phyloP scores from a whole-genome alignment of 2,888 invertebrate genomes.

The Drosophila helvetica region DNA sequence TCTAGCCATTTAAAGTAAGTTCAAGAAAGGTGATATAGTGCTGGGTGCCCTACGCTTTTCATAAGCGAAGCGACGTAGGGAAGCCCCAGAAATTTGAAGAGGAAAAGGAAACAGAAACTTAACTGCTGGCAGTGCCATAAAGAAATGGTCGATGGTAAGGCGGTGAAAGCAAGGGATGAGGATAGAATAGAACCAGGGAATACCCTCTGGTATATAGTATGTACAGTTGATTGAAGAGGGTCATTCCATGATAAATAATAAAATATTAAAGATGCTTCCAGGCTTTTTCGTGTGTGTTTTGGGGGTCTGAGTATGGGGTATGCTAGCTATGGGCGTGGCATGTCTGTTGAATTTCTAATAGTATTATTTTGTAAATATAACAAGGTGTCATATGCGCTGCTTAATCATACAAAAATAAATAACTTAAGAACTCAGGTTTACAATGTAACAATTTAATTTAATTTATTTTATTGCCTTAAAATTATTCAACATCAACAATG shows the following conservation, averaged over 20 bases:
- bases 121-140: constrained; percentile 32
- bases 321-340: constrained; percentile 40
- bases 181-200: constrained; percentile 12
- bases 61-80: too few species aligned
- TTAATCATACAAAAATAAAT: constrained; percentile 74
- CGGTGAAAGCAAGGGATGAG: neutral
- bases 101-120: constrained; percentile 3
- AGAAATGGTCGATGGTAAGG: constrained; percentile 11
- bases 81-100: neutral
- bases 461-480: constrained; percentile 66
- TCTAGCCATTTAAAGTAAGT: constrained; percentile 2
- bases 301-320: neutral
- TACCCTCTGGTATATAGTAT: constrained; percentile 24
- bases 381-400: constrained; percentile 74
- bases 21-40: neutral
- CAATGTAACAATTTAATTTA: constrained; percentile 74
- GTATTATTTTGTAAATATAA: constrained; percentile 60
- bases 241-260: constrained; percentile 15
- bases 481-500: constrained; percentile 77
- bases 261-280: constrained; percentile 11
- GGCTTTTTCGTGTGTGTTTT: constrained; percentile 15
- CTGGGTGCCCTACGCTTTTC: neutral
- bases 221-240: constrained; percentile 24
- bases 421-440: constrained; percentile 74
- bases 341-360: constrained; percentile 22